phyloP scores from a whole-genome alignment of 2,113 vertebrate genomes.

The Oreotrochilus melanogaster region DNA sequence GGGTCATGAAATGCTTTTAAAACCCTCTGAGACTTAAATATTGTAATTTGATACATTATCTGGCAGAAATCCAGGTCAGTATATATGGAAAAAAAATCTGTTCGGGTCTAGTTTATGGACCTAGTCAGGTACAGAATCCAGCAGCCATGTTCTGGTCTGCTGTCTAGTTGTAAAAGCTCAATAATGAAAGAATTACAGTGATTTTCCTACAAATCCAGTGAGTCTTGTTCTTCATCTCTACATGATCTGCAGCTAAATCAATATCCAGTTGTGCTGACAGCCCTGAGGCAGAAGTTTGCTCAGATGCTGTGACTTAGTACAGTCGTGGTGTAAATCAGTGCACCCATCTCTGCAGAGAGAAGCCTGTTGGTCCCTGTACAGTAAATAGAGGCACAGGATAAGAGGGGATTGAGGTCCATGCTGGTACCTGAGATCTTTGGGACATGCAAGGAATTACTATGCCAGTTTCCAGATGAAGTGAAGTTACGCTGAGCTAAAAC shows the following conservation, averaged over 20 bases:
- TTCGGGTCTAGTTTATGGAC: not conserved
- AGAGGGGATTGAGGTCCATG: fast-evolving
- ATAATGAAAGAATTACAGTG: not conserved
- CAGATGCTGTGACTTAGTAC: not conserved
- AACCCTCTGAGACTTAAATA: not conserved
- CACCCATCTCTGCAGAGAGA: not conserved
- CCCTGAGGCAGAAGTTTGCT: not conserved
- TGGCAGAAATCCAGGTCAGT: not conserved
- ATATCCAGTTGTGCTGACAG: not conserved
- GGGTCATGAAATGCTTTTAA: not conserved
- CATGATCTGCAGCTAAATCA: not conserved
- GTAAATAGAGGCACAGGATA: not conserved
- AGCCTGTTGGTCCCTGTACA: not conserved
- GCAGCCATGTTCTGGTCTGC: not conserved
- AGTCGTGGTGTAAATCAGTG: not conserved
- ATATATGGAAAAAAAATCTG: not conserved
- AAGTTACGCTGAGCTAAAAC: not conserved
- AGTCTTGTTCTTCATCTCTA: not conserved
- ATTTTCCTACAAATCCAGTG: fast-evolving
- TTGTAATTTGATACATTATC: not conserved
- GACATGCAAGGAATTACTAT: not conserved
- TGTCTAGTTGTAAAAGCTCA: not conserved
- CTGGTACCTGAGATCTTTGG: not conserved
- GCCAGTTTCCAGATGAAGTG: not conserved
- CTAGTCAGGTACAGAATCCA: not conserved